Base-by-base conservation (phyloP, 2,113 vertebrate genomes). In the Podilymbus podiceps region DNA sequence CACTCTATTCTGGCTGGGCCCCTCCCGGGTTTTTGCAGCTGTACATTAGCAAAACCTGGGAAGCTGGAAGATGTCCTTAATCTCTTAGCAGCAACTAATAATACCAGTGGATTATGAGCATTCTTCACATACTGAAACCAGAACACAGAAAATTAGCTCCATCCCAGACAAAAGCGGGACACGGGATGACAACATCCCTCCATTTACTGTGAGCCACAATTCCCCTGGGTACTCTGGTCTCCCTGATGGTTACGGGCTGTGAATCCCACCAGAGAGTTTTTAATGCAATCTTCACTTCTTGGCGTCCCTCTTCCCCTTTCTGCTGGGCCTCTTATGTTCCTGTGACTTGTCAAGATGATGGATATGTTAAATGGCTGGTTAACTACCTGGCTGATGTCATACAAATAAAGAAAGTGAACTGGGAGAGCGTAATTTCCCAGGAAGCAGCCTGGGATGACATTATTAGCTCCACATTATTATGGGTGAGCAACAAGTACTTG, bases 401-500 rank as follows among this genome's bases (percentile, higher is more conserved):
- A 71, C 38, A 86, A 88, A 90, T 47, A 85, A 94, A 84, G 66
- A 83, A 88, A 68, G 30, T 15, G n/a, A 85, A n/a, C 64, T 46
- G 16, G 27, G 66, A 82, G 46, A 82, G 42, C 9, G 20, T 72
- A 33, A 96, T 92, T 82, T 88, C 53, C 58, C 58, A 72, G 76
- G 77, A 94, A 90, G 60, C 52, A 76, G 49, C 14, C 33, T 52
- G 89, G 72, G 63, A 69, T 11, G 20, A 38, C 40, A 67, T 68
- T 93, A 80, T 92, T 93, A 91, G 27, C 46, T 59, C 42, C 38
- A 53, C 53, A 40, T 78, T 73, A 84, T 91, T 93, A 73, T 7
- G 21, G 58, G 56, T 5, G 10, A 97, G 76, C 53, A 87, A 78
- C 75, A 76, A 71, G 72, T 72, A 95, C 71, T 95, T 96, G 92